Percentiles rank a stretch among this genome's conserved stretches.
Conservation (phyloP, 1,140 invertebrate genomes). For the Trinorchestia longiramus region DNA sequence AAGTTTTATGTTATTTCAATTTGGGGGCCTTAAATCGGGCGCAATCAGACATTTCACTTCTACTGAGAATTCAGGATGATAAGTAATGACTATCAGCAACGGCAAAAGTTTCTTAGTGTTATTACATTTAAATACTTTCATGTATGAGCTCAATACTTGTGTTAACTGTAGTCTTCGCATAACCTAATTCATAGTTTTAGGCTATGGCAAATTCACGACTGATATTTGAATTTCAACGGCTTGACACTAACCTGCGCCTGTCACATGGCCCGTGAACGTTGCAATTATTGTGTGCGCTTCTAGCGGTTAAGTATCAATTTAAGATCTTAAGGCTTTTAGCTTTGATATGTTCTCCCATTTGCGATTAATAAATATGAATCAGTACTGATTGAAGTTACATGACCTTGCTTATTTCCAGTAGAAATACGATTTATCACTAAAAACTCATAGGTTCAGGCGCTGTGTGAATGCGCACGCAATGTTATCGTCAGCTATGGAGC, state of each 20-base stretch:
- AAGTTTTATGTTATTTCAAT: too few relatives aligned
- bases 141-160: background rate
- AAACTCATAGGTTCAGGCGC: background rate
- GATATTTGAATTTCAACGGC: background rate
- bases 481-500: too few relatives aligned
- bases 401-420: background rate
- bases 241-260: background rate
- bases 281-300: background rate
- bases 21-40: too few relatives aligned
- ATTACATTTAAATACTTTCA: too few relatives aligned
- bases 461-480: background rate
- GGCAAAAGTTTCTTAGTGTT: too few relatives aligned
- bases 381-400: background rate
- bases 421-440: background rate
- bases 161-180: background rate
- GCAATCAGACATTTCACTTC: too few relatives aligned
- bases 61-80: too few relatives aligned
- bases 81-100: too few relatives aligned
- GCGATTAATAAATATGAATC: background rate
- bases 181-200: background rate
- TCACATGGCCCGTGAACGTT: background rate
- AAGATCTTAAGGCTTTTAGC: background rate
- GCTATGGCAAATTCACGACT: background rate
- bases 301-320: background rate
- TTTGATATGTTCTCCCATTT: background rate